Base-by-base conservation (phyloP, 2,888 invertebrate species). In the Drosophila mulleri region DNA sequence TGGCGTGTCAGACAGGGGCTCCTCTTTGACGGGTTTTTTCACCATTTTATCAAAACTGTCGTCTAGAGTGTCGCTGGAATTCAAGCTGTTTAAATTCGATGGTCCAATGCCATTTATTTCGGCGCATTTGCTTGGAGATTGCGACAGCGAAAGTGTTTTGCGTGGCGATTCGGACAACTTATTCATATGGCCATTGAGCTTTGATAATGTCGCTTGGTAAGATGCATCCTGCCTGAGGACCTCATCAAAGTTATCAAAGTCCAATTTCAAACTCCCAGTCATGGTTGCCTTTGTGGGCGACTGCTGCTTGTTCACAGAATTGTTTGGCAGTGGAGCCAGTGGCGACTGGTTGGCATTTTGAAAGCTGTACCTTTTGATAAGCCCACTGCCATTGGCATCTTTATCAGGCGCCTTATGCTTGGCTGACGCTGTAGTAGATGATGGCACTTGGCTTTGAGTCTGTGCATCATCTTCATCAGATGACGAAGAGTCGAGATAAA, bases 401-500 rank as follows among this genome's bases (percentile, higher is more conserved):
- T 78, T 78, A 5, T 69, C 59, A 2, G 57, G 54, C 2, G 45
- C 48, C 12, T 52, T 67, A 14, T 32, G 64, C 45, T 60, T 73
- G 20, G 56, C 5, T n/a, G 29, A 12, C 5, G 45, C 29, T 3
- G 23, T 9, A n/a, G 39, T 12, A 0, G 42, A 11, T 6, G 58
- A 2, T 16, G 37, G 3, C 20, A 8, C 1, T 52, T 50, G 44
- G 12, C 26, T 59, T 26, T 65, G 66, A n/a, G 37, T 72, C 39
- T 60, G 54, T 1, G 26, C 20, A 14, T 75, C 83, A 16, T 76
- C 84, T 54, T 91, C 91, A n/a, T 90, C 91, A 7, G 91, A 87
- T 23, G 90, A 91, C 0, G 91, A 91, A 11, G 91, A 90, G 67
- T 91, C 91, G 35, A 92, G 70, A 70, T 90, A 92, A 20, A 92